Conservation (phyloP, 2,888 invertebrate species). For the Calameuta pallipes region DNA sequence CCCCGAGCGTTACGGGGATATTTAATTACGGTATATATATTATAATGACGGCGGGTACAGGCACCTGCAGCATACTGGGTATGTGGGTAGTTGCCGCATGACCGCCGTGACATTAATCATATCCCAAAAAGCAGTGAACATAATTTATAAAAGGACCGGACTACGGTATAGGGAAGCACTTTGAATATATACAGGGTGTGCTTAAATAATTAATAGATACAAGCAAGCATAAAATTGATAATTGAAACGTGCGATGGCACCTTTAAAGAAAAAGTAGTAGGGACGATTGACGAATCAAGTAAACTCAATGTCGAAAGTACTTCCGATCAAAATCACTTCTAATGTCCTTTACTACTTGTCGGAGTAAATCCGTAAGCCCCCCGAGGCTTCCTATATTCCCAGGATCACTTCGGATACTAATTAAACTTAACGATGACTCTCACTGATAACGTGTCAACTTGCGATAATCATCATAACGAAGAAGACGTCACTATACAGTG, state of each 20-base stretch:
- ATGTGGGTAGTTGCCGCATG: background rate
- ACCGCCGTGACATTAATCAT: constrained; percentile 15
- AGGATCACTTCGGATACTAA: background rate
- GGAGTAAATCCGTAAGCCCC: background rate
- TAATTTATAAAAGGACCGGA: background rate
- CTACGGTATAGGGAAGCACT: background rate
- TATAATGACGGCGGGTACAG: constrained; percentile 8
- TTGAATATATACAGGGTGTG: background rate
- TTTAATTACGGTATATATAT: constrained; percentile 16
- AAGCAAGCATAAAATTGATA: background rate
- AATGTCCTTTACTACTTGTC: background rate
- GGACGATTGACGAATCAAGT: background rate
- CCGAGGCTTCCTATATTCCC: background rate
- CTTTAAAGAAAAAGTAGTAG: background rate
- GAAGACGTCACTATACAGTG: background rate
- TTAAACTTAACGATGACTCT: background rate
- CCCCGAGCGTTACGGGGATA: background rate
- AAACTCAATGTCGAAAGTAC: background rate
- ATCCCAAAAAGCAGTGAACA: background rate
- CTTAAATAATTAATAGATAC: background rate
- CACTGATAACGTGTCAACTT: background rate
- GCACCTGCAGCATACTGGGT: constrained; percentile 5
- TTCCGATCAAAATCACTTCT: background rate
- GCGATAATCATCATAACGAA: background rate
- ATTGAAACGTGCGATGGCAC: background rate